Evolutionary conservation across 2,113 vertebrate species (phyloP).

Genomic region (Trematomus loennbergii): DNA sequence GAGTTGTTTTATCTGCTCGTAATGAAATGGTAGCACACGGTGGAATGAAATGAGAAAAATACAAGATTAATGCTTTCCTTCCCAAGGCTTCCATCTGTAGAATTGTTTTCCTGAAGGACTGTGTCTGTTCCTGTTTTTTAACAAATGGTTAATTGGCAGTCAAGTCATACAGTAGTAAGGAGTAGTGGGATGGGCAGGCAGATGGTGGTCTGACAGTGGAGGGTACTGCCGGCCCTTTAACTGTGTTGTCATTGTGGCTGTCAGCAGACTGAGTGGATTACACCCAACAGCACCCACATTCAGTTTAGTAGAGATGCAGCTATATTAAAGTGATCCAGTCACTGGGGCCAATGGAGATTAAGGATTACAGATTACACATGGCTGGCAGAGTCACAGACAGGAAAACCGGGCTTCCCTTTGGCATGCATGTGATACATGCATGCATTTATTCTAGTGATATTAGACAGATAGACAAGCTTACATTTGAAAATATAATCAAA

Average conservation of each 20-base stretch:
- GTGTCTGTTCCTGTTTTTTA: slow-evolving; percentile 31
- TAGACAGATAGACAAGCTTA: not conserved
- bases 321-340: slow-evolving; percentile 70
- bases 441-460: not conserved
- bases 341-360: slow-evolving; percentile 67
- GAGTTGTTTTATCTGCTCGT: slow-evolving; percentile 47
- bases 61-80: slow-evolving; percentile 38
- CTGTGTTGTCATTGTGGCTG: slow-evolving; percentile 63
- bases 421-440: not conserved
- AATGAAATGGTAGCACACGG: slow-evolving; percentile 54
- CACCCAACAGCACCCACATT: slow-evolving; percentile 51
- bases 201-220: slow-evolving; percentile 57
- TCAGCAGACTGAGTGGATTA: slow-evolving; percentile 74
- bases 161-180: slow-evolving; percentile 18
- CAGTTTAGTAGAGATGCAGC: slow-evolving; percentile 58
- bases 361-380: slow-evolving; percentile 66
- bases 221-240: slow-evolving; percentile 33
- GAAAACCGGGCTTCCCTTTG: slow-evolving; percentile 26
- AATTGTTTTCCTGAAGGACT: slow-evolving; percentile 29
- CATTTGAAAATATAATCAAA: not conserved
- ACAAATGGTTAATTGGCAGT: slow-evolving; percentile 53
- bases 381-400: slow-evolving; percentile 27
- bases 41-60: slow-evolving; percentile 51
- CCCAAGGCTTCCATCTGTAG: slow-evolving; percentile 40
- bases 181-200: slow-evolving; percentile 32